Evolutionary conservation across 2,113 vertebrate species (phyloP).

Genomic region (Phylloscopus trochiloides): DNA sequence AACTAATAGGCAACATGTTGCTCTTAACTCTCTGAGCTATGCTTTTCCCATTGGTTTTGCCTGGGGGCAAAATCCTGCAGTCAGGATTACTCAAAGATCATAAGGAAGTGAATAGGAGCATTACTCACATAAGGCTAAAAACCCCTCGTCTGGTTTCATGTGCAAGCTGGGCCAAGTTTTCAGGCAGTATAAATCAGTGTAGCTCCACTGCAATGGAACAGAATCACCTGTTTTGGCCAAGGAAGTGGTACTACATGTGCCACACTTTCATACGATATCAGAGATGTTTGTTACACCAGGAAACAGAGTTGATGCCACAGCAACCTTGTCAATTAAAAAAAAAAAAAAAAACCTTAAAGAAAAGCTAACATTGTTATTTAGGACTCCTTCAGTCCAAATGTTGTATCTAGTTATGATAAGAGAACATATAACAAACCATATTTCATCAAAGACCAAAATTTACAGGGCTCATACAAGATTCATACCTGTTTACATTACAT

Average conservation of each 20-base stretch:
- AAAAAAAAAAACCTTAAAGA: not conserved
- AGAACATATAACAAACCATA: not conserved
- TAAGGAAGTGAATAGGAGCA: not conserved
- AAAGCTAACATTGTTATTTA: not conserved
- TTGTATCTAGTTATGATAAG: not conserved
- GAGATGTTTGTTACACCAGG: not conserved
- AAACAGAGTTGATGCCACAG: not conserved
- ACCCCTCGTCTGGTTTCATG: not conserved
- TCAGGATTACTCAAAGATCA: not conserved
- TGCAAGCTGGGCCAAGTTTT: not conserved
- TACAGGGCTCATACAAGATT: slow-evolving; percentile 40
- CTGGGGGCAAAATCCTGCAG: not conserved
- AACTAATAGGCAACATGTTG: not conserved
- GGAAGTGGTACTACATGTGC: not conserved
- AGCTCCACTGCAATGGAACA: not conserved
- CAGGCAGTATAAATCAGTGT: not conserved
- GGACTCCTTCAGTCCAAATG: not conserved
- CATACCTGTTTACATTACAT: slow-evolving; percentile 14
- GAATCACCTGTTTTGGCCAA: not conserved
- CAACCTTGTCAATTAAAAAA: not conserved
- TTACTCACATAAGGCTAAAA: not conserved
- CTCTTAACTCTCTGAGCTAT: not conserved
- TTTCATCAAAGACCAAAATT: slow-evolving; percentile 28
- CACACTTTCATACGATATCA: not conserved
- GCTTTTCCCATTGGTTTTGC: not conserved